Evolutionary conservation across 2,888 invertebrate genomes (phyloP).

Genomic region (Dryobota labecula): DNA sequence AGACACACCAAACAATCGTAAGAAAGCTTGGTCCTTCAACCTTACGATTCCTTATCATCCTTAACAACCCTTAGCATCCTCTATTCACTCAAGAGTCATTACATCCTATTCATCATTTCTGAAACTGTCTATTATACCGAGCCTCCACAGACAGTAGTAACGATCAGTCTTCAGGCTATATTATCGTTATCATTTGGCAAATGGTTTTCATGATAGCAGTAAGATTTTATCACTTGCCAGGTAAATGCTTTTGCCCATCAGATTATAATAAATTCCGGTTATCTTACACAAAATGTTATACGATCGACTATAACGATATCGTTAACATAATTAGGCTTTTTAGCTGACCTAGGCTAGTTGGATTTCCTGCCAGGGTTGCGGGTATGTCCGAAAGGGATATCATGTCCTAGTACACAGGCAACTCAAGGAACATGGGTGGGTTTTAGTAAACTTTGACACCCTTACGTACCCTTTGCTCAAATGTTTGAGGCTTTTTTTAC

Average conservation of each 20-base stretch:
- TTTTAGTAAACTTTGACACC: no score
- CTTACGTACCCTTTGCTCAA: no score
- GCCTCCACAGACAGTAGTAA: slow-evolving; percentile 19
- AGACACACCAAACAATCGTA: background rate
- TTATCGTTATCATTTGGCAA: slow-evolving; percentile 38
- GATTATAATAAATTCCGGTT: slow-evolving; percentile 28
- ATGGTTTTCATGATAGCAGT: slow-evolving; percentile 39
- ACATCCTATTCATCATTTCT: slow-evolving; percentile 32
- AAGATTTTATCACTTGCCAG: slow-evolving; percentile 50
- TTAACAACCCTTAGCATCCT: background rate
- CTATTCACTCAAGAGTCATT: background rate
- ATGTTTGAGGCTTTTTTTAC: no score
- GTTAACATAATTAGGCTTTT: slow-evolving; percentile 13
- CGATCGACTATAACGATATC: background rate
- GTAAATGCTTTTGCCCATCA: slow-evolving; percentile 26
- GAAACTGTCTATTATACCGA: slow-evolving; percentile 32
- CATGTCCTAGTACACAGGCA: no score
- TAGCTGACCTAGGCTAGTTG: no score
- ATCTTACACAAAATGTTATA: slow-evolving; percentile 17
- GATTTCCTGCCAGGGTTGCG: no score
- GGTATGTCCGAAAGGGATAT: no score
- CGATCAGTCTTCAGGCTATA: slow-evolving; percentile 27
- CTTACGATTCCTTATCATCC: background rate
- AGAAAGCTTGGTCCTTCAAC: background rate
- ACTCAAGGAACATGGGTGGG: no score